These are phyloP conservation scores for Clarias pachynema DNA, from an alignment of 2,797 vertebrate genomes.

Conservation along the genomic window DNA sequence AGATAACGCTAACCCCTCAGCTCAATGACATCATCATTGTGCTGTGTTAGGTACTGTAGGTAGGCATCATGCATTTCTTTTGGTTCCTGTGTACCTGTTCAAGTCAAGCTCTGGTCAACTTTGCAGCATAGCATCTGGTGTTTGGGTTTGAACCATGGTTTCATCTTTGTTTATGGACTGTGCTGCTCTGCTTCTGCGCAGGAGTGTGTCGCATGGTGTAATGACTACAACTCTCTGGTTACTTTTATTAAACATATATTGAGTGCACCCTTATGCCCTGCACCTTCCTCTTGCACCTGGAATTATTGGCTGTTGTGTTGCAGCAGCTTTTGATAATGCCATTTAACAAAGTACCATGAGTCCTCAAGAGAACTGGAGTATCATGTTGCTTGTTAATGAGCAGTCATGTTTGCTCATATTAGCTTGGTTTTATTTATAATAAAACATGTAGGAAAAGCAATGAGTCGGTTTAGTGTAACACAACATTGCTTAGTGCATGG, in stretches of 20 bases:
- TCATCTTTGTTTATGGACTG: background rate
- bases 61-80: background rate
- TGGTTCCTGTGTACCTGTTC: background rate
- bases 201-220: too few species aligned
- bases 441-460: constrained; percentile 11
- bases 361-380: background rate
- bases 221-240: background rate
- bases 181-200: background rate
- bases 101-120: background rate
- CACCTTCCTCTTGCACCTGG: background rate
- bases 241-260: background rate
- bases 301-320: background rate
- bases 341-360: background rate
- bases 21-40: too few species aligned
- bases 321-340: background rate
- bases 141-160: background rate
- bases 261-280: background rate
- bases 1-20: too few species aligned
- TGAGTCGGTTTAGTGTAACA: background rate
- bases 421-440: constrained; percentile 20
- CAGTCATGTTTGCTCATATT: constrained; percentile 27
- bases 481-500: background rate
- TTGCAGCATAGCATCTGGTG: background rate
- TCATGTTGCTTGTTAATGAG: constrained; percentile 34
- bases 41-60: too few species aligned